Conservation (phyloP, 2,888 invertebrate genomes). For the Eupithecia subfuscata region DNA sequence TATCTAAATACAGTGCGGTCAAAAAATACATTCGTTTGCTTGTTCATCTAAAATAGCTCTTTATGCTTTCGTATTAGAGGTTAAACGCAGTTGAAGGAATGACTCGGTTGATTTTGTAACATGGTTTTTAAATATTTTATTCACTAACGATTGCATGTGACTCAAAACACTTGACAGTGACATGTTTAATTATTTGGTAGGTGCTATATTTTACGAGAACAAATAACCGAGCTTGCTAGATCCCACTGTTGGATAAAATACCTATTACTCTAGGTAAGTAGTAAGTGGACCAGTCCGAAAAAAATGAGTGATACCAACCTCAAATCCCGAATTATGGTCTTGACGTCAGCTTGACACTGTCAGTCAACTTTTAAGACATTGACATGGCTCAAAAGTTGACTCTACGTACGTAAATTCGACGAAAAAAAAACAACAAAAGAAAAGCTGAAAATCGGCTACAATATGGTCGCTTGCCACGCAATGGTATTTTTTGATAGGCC, state of each 20-base stretch:
- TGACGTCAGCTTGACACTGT: no score
- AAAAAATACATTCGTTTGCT: conserved; percentile 43
- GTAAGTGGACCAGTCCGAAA: background rate
- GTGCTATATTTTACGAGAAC: background rate
- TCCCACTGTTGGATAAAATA: background rate
- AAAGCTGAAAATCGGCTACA: no score
- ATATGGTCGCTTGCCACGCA: no score
- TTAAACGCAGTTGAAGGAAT: background rate
- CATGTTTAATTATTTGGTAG: background rate
- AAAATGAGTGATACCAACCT: background rate
- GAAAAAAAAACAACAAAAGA: no score
- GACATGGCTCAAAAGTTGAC: no score
- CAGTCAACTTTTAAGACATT: no score
- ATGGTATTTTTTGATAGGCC: no score
- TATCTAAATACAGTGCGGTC: conserved; percentile 45
- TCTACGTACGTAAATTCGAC: no score
- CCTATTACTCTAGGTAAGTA: background rate
- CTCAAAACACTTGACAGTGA: background rate
- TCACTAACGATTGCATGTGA: background rate
- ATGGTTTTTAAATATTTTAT: conserved; percentile 54
- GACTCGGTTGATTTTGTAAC: conserved; percentile 31
- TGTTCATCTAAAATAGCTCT: conserved; percentile 45
- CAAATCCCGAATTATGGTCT: background rate
- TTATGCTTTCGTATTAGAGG: conserved; percentile 27
- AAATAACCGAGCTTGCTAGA: background rate